Conservation (phyloP, 1,140 invertebrate species). For the Elysia chlorotica region DNA sequence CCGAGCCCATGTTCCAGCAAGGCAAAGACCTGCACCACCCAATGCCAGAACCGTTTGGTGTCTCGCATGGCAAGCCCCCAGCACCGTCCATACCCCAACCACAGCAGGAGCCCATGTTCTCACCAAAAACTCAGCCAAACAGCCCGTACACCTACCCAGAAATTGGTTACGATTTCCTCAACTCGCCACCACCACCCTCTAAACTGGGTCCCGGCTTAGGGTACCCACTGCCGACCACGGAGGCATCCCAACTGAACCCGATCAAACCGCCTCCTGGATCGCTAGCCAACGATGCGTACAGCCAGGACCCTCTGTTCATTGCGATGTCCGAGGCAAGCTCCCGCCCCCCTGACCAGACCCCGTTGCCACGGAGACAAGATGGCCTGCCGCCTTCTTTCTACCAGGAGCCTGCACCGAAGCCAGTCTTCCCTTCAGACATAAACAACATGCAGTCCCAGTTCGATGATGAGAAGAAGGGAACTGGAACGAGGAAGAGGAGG, state of each 20-base stretch:
- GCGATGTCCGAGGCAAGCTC: background rate
- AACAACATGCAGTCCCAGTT: constrained; percentile 1
- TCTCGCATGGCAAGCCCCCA: too few species aligned
- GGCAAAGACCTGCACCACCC: too few species aligned
- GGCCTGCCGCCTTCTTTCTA: constrained; percentile 20
- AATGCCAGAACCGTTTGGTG: too few species aligned
- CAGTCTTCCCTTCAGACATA: background rate
- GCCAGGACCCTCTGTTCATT: constrained; percentile 2
- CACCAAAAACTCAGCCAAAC: background rate
- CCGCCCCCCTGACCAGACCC: background rate
- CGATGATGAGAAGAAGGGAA: constrained; percentile 14
- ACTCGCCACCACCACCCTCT: constrained; percentile 21
- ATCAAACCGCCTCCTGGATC: too few species aligned
- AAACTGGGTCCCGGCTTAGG: too few species aligned
- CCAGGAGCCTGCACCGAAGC: constrained; percentile 12
- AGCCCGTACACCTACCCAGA: constrained; percentile 8
- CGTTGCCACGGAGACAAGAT: background rate
- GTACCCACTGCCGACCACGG: too few species aligned
- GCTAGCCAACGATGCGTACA: background rate
- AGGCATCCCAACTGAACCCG: too few species aligned
- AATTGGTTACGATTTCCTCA: too few species aligned
- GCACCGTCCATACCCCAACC: too few species aligned
- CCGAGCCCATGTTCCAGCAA: too few species aligned
- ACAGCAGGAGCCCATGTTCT: background rate
- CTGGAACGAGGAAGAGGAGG: background rate